Percentiles rank a stretch among this genome's conserved stretches.
These are phyloP conservation scores for Thryonomys swinderianus DNA, from an alignment of 2,113 vertebrate species.

Conservation along the genomic window DNA sequence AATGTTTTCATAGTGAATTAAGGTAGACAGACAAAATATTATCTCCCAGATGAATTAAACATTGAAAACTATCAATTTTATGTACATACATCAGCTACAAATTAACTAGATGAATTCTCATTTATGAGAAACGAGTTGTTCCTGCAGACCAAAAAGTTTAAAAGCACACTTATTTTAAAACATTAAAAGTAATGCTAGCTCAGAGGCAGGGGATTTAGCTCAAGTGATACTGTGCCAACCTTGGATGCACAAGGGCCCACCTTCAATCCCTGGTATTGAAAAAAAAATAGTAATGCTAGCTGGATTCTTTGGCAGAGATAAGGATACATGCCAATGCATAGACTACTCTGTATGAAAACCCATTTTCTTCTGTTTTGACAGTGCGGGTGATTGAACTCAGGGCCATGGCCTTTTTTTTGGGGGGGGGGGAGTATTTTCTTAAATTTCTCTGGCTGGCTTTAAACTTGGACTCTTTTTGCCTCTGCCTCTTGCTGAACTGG, in stretches of 20 bases:
- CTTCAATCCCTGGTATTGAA: too few species aligned
- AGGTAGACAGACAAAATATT: neutral
- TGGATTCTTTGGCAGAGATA: neutral
- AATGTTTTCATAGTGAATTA: neutral
- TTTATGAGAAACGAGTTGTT: neutral
- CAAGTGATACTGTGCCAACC: too few species aligned
- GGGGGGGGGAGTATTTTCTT: neutral
- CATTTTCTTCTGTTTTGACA: neutral
- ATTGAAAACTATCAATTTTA: neutral
- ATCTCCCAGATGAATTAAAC: neutral
- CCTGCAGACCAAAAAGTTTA: neutral
- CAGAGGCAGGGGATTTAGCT: too few species aligned
- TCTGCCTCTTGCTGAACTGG: neutral
- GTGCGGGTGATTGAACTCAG: neutral
- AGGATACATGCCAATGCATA: neutral
- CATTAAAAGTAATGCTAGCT: conserved; percentile 11
- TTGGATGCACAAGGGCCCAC: too few species aligned
- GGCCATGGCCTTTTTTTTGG: neutral
- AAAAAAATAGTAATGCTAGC: neutral
- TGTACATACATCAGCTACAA: neutral
- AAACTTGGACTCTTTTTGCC: neutral
- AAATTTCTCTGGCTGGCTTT: neutral
- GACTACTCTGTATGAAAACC: neutral
- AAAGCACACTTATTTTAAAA: conserved; percentile 32
- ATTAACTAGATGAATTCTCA: neutral